These are phyloP conservation scores for Aphodius granarius DNA, from an alignment of 2,888 invertebrate genomes.

Conservation along the genomic window DNA sequence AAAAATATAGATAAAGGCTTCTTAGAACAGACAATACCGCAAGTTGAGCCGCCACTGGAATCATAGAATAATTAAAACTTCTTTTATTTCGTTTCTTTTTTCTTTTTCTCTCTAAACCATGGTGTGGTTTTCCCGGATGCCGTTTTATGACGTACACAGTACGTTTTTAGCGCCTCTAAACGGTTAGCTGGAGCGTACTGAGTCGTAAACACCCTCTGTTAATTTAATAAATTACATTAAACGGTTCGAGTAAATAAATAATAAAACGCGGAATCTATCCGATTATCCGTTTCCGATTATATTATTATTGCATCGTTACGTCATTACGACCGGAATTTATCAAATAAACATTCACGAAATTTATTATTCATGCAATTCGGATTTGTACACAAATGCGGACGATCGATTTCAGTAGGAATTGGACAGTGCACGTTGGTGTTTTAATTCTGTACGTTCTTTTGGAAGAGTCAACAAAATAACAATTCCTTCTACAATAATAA, in stretches of 20 bases:
- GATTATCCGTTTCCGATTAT: neutral
- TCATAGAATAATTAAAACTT: neutral
- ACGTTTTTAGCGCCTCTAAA: neutral
- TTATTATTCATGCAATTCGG: neutral
- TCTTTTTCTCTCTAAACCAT: too few species aligned
- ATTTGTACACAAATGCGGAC: neutral
- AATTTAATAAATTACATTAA: neutral
- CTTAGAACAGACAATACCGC: too few species aligned
- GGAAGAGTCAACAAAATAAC: too few species aligned
- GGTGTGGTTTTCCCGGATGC: neutral
- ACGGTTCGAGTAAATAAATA: neutral
- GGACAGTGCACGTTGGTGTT: neutral
- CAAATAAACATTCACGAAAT: neutral
- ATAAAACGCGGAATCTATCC: neutral
- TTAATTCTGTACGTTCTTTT: too few species aligned
- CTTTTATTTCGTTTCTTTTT: neutral
- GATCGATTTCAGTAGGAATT: neutral
- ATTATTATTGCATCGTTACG: too few species aligned
- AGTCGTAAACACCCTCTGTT: neutral
- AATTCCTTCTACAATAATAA: too few species aligned
- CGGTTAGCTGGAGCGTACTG: neutral
- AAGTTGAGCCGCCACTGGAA: too few species aligned
- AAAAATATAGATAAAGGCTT: too few species aligned
- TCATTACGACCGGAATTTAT: neutral
- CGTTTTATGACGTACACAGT: neutral